Base-by-base conservation (phyloP, 2,888 invertebrate genomes). In the Amorpha juglandis region DNA sequence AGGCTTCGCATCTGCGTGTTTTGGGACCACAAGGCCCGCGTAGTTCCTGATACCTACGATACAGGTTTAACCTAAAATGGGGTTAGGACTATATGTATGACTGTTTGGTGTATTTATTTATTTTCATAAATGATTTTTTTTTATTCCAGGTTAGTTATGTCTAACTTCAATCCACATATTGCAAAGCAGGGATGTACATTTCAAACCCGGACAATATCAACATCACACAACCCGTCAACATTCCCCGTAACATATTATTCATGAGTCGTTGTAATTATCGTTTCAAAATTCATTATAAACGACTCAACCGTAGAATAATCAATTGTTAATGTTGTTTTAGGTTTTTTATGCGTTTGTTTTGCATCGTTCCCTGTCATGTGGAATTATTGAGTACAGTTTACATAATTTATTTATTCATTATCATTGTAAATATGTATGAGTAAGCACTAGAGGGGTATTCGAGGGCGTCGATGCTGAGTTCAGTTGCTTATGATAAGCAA, bases 221-320 rank as follows among this genome's bases (percentile, higher is more conserved):
- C 19, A 42, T 42, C 16, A 12, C 19, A 58, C 19, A 42, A 58
- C 38, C 66, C 67, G 67, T 69, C 71, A 74, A 71, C 74, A 75
- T 73, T 72, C 67, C 65, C 63, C 65, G 42, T 63, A 53, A 66
- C 19, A 52, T 72, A 78, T 78, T 81, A 83, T 81, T 81, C 78
- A 80, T 78, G 72, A 75, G 72, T 70, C 64, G 68, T 67, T 67
- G 64, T 73, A 71, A 76, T 74, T 71, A 63, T 69, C 68, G 69
- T 69, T 74, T 70, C 69, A 69, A 68, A 65, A 69, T 68, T 68
- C 47, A 64, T 66, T 47, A 68, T 48, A 66, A 48, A 67, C 68
- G 62, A 63, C 62, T 64, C 68, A 63, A 63, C 71, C 74, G 69
- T 70, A 74, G 74, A 70, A 70, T 69, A 58, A 71, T 76, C 63